Percentiles rank a stretch among this genome's conserved stretches.
These are phyloP conservation scores for Trichogramma pretiosum DNA, from an alignment of 1,140 invertebrate genomes.

Conservation along the genomic window DNA sequence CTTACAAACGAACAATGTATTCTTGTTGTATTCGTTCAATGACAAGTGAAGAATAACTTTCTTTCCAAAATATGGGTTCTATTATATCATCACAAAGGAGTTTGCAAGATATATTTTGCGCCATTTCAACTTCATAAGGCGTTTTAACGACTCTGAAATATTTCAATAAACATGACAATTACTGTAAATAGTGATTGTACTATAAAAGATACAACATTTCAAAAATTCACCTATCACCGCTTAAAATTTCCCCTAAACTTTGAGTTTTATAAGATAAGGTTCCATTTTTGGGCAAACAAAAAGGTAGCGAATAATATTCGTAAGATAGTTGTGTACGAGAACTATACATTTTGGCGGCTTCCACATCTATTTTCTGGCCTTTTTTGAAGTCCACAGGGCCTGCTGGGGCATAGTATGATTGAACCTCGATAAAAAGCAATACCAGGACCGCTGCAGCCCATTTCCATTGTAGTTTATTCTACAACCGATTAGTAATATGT, in stretches of 20 bases:
- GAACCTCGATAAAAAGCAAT: conserved; percentile 29
- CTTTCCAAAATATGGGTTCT: conserved; percentile 68
- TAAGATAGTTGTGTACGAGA: conserved; percentile 93
- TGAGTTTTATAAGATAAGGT: conserved; percentile 86
- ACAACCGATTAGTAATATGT: too few relatives aligned
- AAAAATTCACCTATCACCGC: conserved; percentile 40
- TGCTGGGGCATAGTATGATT: conserved; percentile 83
- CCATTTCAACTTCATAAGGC: too few relatives aligned
- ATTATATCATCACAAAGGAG: too few relatives aligned
- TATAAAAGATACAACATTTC: conserved; percentile 1
- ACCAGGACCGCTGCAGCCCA: conserved; percentile 24
- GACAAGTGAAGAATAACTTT: conserved; percentile 67
- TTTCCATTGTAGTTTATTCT: conserved; percentile 37
- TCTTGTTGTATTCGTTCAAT: conserved; percentile 86
- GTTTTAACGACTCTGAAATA: too few relatives aligned
- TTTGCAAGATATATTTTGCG: too few relatives aligned
- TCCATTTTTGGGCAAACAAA: conserved; percentile 82
- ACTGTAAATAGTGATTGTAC: conserved; percentile 2
- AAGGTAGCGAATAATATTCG: conserved; percentile 90
- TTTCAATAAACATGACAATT: conserved; percentile 9
- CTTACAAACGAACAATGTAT: conserved; percentile 92
- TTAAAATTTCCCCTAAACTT: conserved; percentile 75
- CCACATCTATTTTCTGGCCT: conserved; percentile 83
- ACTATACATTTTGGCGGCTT: conserved; percentile 96
- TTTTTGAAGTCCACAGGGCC: conserved; percentile 88